phyloP scores from a whole-genome alignment of 2,113 vertebrate genomes.

The Collichthys lucidus region DNA sequence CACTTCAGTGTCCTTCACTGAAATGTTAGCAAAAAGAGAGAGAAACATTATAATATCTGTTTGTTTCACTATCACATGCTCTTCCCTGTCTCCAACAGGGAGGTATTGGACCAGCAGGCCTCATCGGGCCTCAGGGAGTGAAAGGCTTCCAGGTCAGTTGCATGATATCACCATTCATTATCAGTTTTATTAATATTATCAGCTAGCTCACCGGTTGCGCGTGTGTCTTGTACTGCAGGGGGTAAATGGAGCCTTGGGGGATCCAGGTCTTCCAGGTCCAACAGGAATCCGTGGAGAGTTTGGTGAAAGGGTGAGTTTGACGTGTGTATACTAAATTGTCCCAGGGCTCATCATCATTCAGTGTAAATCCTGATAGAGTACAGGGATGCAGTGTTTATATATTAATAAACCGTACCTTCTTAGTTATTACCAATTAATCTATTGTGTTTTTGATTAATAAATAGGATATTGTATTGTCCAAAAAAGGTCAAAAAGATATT shows the following conservation, averaged over 20 bases:
- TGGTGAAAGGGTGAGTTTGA: conserved; percentile 91
- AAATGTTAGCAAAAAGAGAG: neutral
- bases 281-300: conserved; percentile 92
- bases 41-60: neutral
- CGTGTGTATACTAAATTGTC: neutral
- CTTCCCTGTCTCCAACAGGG: conserved; percentile 84
- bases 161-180: conserved; percentile 1
- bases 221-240: conserved; percentile 82
- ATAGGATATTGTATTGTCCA: neutral
- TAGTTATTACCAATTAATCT: neutral
- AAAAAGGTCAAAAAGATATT: neutral
- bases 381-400: neutral
- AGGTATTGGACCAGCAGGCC: conserved; percentile 88
- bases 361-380: neutral
- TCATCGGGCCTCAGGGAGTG: conserved; percentile 86
- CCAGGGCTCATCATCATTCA: neutral
- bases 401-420: neutral
- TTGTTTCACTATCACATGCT: neutral
- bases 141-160: conserved; percentile 93
- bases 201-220: conserved; percentile 1
- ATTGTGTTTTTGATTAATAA: neutral
- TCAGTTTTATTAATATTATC: neutral
- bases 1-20: neutral
- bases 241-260: conserved; percentile 88
- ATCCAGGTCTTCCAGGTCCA: conserved; percentile 92